Percentiles rank a stretch among this genome's conserved stretches.
These are phyloP conservation scores for Mythimna lalbum DNA, from an alignment of 2,888 invertebrate genomes.

Conservation along the genomic window DNA sequence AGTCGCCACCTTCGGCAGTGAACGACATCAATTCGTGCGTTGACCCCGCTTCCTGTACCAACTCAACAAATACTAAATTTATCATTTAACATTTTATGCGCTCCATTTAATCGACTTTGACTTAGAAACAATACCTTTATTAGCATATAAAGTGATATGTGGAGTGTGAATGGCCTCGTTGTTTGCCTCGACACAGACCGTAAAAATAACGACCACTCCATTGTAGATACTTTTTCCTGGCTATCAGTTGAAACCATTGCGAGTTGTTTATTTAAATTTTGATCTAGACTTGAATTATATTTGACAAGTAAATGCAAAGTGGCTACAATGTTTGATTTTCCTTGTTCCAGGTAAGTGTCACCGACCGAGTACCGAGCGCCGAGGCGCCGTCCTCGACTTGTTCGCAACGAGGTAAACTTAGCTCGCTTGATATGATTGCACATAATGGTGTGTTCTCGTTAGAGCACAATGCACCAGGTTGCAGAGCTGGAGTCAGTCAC, in stretches of 20 bases:
- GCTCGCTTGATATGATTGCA: conserved; percentile 83
- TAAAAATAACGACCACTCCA: conserved; percentile 55
- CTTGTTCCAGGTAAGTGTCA: conserved; percentile 85
- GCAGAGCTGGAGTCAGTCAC: conserved; percentile 89
- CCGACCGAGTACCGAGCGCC: conserved; percentile 12
- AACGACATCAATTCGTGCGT: conserved; percentile 88
- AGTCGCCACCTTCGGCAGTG: conserved; percentile 87
- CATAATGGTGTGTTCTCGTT: conserved; percentile 88
- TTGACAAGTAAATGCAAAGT: conserved; percentile 24
- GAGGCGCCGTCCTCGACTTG: conserved; percentile 40
- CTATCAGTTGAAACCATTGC: conserved; percentile 22
- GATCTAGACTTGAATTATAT: conserved; percentile 22
- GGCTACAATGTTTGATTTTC: conserved; percentile 59
- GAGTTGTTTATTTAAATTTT: conserved; percentile 29
- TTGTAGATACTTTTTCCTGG: conserved; percentile 32
- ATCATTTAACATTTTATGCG: conserved; percentile 77
- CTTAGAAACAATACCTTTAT: conserved; percentile 83
- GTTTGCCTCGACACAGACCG: conserved; percentile 64
- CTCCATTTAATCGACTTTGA: conserved; percentile 80
- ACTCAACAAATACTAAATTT: conserved; percentile 78
- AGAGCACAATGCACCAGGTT: conserved; percentile 90
- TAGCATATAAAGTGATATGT: conserved; percentile 81
- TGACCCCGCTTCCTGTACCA: conserved; percentile 88
- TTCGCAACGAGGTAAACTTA: conserved; percentile 75
- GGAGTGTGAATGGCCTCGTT: conserved; percentile 74